Evolutionary conservation across 2,888 invertebrate species (phyloP).

Genomic region (Melanophora roralis): DNA sequence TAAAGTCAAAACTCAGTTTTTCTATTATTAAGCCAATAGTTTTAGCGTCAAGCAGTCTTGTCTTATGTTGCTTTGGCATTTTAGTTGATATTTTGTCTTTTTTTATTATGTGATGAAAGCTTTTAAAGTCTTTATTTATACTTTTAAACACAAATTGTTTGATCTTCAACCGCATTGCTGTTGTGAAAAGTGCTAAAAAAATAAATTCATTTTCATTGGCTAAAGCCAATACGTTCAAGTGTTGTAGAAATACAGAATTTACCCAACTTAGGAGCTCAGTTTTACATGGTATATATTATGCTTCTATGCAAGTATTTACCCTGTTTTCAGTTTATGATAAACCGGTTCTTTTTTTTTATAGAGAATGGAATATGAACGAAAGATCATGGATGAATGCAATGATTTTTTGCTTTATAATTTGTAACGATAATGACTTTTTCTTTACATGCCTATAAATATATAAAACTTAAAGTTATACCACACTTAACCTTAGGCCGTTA

Average conservation of each 20-base stretch:
- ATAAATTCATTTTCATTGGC: background rate
- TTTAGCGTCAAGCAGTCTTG: conserved; percentile 58
- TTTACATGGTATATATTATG: conserved; percentile 8
- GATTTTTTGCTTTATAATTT: background rate
- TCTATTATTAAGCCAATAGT: conserved; percentile 8
- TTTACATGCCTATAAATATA: background rate
- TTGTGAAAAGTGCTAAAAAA: conserved; percentile 10
- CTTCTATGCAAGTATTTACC: background rate
- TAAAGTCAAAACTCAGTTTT: too few relatives aligned
- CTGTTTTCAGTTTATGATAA: conserved; percentile 14
- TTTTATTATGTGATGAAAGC: conserved; percentile 44
- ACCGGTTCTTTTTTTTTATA: conserved; percentile 41
- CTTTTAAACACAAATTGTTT: conserved; percentile 48
- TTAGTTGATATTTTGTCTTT: conserved; percentile 22
- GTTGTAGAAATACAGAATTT: conserved; percentile 23
- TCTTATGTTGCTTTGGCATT: conserved; percentile 4
- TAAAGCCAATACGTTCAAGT: conserved; percentile 25
- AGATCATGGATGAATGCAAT: conserved; percentile 27
- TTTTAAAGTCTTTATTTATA: conserved; percentile 26
- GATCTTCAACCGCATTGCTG: conserved; percentile 40
- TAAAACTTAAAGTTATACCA: background rate
- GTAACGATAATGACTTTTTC: conserved; percentile 24
- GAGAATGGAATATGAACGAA: background rate
- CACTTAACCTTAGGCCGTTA: background rate
- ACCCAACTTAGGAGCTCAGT: conserved; percentile 19